phyloP scores from a whole-genome alignment of 2,797 vertebrate genomes.

The Gephyroberyx darwinii region DNA sequence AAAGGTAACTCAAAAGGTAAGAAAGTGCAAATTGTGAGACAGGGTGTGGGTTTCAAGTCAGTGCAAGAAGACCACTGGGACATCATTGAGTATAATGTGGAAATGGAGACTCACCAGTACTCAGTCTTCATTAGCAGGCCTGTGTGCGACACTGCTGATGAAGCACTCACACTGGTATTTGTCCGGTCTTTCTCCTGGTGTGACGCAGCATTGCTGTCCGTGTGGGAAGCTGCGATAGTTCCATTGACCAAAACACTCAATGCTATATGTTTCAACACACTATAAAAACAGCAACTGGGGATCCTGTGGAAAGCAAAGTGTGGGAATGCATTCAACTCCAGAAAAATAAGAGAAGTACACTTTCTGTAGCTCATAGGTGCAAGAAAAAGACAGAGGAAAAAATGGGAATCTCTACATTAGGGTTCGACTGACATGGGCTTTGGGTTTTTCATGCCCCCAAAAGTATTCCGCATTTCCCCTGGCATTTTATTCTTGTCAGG shows the following conservation, averaged over 20 bases:
- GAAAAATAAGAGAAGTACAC: slow-evolving; percentile 57
- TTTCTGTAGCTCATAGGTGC: slow-evolving; percentile 31
- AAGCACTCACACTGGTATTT: neutral
- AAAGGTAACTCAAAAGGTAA: slow-evolving; percentile 27
- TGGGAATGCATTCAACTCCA: slow-evolving; percentile 6
- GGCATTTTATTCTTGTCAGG: too few species aligned
- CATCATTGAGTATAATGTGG: neutral
- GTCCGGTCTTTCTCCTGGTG: neutral
- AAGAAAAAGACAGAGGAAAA: neutral
- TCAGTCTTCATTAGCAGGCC: slow-evolving; percentile 7
- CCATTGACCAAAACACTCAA: neutral
- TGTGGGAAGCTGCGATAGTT: neutral
- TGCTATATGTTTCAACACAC: neutral
- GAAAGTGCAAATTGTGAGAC: slow-evolving; percentile 54
- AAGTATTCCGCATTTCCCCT: neutral
- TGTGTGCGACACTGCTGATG: neutral
- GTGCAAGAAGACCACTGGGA: slow-evolving; percentile 10
- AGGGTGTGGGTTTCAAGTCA: slow-evolving; percentile 28
- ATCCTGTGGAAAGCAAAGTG: slow-evolving; percentile 24
- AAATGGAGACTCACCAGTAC: neutral
- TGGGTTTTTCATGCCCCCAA: neutral
- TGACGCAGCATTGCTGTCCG: neutral
- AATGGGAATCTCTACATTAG: neutral
- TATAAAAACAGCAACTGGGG: slow-evolving; percentile 24
- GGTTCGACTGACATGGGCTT: neutral